Evolutionary conservation across 2,888 invertebrate genomes (phyloP), one percentile per base, ranked within the genome.

Genomic region (Buathra laborator): DNA sequence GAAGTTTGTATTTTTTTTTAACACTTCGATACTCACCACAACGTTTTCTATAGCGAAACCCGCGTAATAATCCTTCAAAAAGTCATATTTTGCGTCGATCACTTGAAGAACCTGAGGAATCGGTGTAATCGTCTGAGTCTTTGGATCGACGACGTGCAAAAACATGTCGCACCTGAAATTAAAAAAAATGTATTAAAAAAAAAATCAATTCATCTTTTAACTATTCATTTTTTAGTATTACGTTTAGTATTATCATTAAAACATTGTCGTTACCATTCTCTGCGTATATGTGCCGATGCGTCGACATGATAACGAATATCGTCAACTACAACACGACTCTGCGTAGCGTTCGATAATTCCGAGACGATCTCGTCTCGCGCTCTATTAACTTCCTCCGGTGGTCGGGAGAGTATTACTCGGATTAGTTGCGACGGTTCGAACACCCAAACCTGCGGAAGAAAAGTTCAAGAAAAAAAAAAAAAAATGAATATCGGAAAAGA

Each of bases 51-150:
- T 97, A 0, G 96, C 96, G 93, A 96, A 96, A 0, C 96, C 96
- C 10, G 96, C 95, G 90, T 96, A 96, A 89, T 96, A 96, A 90
- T 97, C 97, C 92, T 97, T 97, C 29, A 98, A 95, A 90, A 97
- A 96, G 90, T 98, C 98, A 92, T 98, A 98, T 91, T 97, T 97
- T 0, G 97, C 96, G 94, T 98, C 98, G 81, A 98, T 97, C 7
- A 96, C 96, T 93, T 97, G 97, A 19, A 98, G 94, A 10, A 97
- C 97, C 85, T 96, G 96, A 81, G 97, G 96, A 12, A 98, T 97
- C 0, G 97, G 96, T 1, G 97, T 94, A 74, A 98, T 97, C 74
- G 96, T 96, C 91, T 97, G 96, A 0, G 96, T 96, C 85, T 94
- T 94, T 0, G 96, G 95, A 91, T 98, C 97, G 0, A 98, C 97